phyloP scores from a whole-genome alignment of 2,888 invertebrate species.

The Agonopterix subpropinquella region DNA sequence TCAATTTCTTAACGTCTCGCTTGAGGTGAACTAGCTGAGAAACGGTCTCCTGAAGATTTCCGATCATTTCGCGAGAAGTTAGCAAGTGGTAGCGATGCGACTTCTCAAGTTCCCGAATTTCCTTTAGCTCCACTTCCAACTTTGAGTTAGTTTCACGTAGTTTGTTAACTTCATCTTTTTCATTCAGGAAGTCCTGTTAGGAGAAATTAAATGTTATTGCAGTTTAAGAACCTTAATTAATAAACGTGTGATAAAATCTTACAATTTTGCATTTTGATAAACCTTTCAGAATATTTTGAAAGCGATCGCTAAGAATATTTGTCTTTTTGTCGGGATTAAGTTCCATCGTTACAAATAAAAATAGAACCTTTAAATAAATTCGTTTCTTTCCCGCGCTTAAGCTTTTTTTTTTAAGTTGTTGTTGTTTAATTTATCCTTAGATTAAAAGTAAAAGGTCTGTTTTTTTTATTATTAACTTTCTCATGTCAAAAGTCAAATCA shows the following conservation, averaged over 20 bases:
- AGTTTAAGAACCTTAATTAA: neutral
- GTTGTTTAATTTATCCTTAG: too few species aligned
- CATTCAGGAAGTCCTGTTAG: constrained; percentile 41
- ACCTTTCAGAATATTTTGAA: constrained; percentile 44
- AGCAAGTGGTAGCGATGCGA: constrained; percentile 59
- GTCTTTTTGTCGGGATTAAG: constrained; percentile 16
- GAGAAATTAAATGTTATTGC: neutral
- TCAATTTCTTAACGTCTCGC: constrained; percentile 52
- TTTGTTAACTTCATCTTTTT: constrained; percentile 49
- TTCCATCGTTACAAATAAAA: too few species aligned
- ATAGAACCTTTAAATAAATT: too few species aligned
- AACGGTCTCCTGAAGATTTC: constrained; percentile 60
- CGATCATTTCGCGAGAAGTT: constrained; percentile 62
- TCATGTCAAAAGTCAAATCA: too few species aligned
- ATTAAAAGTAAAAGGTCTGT: too few species aligned
- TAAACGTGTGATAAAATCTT: constrained; percentile 13
- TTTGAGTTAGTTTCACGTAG: constrained; percentile 46
- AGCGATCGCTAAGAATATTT: constrained; percentile 25
- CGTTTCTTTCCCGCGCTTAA: too few species aligned
- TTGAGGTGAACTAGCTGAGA: constrained; percentile 61
- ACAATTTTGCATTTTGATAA: constrained; percentile 59
- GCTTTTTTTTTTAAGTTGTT: too few species aligned
- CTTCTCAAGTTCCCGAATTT: constrained; percentile 56
- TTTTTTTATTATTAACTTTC: too few species aligned
- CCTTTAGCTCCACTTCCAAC: constrained; percentile 50